These are phyloP conservation scores for Glaucidium brasilianum DNA, from an alignment of 2,113 vertebrate genomes.

Conservation along the genomic window DNA sequence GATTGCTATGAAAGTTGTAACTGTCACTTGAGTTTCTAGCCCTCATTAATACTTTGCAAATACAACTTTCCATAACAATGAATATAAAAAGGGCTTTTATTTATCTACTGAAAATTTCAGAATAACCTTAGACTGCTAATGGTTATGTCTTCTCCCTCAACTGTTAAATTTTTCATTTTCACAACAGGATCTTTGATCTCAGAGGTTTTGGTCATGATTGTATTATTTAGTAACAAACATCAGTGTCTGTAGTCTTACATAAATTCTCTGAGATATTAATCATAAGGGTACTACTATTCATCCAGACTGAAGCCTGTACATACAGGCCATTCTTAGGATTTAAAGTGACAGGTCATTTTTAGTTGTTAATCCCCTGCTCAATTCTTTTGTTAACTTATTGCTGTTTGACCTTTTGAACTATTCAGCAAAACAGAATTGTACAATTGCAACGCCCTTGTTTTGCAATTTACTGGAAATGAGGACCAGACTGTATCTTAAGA, in stretches of 20 bases:
- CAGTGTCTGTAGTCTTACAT: background rate
- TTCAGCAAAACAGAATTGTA: background rate
- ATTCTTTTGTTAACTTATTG: background rate
- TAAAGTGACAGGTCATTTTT: background rate
- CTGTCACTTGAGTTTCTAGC: background rate
- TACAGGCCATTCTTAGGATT: background rate
- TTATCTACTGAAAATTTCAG: background rate
- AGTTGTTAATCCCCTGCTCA: background rate
- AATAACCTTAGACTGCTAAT: background rate
- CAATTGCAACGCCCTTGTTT: background rate
- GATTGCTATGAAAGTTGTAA: background rate
- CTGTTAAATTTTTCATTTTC: background rate
- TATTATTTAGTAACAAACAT: background rate
- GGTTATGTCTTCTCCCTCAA: background rate
- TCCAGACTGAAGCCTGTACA: background rate
- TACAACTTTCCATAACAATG: background rate
- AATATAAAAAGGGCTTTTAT: background rate
- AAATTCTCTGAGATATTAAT: background rate
- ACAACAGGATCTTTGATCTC: background rate
- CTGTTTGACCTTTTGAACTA: background rate
- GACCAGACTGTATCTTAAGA: background rate
- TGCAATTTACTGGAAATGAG: background rate
- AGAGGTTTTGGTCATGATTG: background rate
- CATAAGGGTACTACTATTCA: background rate
- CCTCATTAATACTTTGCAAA: background rate